These are phyloP conservation scores for Odontomyia ornata DNA, from an alignment of 2,888 invertebrate genomes.

Conservation along the genomic window DNA sequence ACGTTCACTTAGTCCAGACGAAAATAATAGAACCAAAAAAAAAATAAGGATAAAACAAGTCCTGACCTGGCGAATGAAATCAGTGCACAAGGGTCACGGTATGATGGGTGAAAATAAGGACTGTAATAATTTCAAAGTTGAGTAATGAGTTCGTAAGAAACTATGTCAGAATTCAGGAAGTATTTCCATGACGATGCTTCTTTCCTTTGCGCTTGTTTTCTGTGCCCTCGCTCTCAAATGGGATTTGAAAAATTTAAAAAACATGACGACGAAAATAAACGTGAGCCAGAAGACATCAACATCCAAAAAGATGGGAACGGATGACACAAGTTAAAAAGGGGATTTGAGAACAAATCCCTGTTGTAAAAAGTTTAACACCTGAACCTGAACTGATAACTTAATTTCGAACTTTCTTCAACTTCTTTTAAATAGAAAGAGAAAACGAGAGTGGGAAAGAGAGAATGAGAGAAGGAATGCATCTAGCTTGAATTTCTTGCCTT, in stretches of 20 bases:
- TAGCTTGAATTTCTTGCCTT: too few species aligned
- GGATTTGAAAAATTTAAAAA: background rate
- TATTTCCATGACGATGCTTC: conserved; percentile 9
- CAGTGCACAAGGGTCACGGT: background rate
- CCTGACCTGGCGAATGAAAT: background rate
- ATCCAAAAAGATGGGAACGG: background rate
- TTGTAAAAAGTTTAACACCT: conserved; percentile 4
- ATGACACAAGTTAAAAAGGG: background rate
- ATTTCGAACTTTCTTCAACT: background rate
- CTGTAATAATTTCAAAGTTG: conserved; percentile 3
- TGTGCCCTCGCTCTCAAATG: background rate
- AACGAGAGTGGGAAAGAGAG: too few species aligned
- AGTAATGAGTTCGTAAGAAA: conserved; percentile 18
- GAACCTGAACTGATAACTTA: conserved; percentile 3
- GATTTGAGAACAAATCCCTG: background rate
- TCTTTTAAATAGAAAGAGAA: too few species aligned
- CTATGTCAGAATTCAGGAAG: background rate
- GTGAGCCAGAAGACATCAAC: background rate
- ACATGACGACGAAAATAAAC: background rate
- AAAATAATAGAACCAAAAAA: background rate
- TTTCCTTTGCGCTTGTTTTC: too few species aligned
- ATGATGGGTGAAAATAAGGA: background rate
- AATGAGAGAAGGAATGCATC: too few species aligned
- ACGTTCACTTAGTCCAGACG: background rate
- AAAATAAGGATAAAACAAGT: background rate